Percentiles rank a stretch among this genome's conserved stretches.
These are phyloP conservation scores for Ligdia adustata DNA, from an alignment of 2,888 invertebrate species.

Conservation along the genomic window DNA sequence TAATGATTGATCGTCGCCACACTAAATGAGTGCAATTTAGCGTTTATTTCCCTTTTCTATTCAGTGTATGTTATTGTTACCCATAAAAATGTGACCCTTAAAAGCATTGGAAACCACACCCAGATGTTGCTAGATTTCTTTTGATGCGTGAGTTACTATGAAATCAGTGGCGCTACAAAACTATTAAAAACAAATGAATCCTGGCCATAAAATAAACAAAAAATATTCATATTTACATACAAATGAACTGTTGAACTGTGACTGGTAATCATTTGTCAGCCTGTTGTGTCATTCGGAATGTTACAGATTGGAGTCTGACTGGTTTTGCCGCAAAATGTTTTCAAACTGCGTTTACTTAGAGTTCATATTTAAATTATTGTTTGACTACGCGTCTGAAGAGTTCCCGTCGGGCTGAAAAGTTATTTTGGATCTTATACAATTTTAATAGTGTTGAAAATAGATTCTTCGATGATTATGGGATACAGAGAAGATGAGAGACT, in stretches of 20 bases:
- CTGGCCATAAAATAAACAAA: slow-evolving; percentile 45
- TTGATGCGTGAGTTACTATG: too few relatives aligned
- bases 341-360: slow-evolving; percentile 44
- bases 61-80: slow-evolving; percentile 71
- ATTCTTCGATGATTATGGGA: slow-evolving; percentile 28
- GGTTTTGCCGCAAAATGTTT: slow-evolving; percentile 45
- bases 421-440: slow-evolving; percentile 41
- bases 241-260: slow-evolving; percentile 77
- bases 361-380: slow-evolving; percentile 50
- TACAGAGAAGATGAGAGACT: slow-evolving; percentile 67
- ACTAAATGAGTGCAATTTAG: slow-evolving; percentile 83
- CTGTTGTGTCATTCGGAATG: slow-evolving; percentile 71
- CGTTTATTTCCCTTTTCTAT: slow-evolving; percentile 75
- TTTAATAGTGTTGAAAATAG: slow-evolving; percentile 45
- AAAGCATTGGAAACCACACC: slow-evolving; percentile 29
- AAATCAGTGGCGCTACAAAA: slow-evolving; percentile 23
- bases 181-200: slow-evolving; percentile 41
- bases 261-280: slow-evolving; percentile 78
- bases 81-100: slow-evolving; percentile 48
- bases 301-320: slow-evolving; percentile 44
- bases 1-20: slow-evolving; percentile 81
- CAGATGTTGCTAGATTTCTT: slow-evolving; percentile 18
- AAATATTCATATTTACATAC: slow-evolving; percentile 69
- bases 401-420: slow-evolving; percentile 17
- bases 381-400: slow-evolving; percentile 14